phyloP scores from a whole-genome alignment of 2,113 vertebrate genomes.

The Periophthalmus modestus region DNA sequence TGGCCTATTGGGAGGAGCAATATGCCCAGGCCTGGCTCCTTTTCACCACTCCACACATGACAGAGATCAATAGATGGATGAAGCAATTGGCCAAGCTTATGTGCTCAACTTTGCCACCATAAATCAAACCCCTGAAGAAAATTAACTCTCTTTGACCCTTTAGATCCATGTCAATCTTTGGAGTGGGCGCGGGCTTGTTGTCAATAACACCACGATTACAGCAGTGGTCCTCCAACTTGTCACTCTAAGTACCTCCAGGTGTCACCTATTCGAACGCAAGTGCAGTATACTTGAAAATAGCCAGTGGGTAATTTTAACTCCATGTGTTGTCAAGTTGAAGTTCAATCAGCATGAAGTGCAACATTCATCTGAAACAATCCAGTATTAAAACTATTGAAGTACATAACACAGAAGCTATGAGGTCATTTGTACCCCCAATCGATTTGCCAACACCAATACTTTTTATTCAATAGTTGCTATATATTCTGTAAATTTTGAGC shows the following conservation, averaged over 20 bases:
- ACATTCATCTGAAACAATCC: neutral
- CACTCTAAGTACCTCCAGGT: neutral
- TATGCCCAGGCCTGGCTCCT: conserved; percentile 19
- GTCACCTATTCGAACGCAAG: neutral
- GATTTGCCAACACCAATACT: neutral
- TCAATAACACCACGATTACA: neutral
- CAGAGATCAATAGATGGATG: conserved; percentile 58
- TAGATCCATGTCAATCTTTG: conserved; percentile 10
- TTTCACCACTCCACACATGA: conserved; percentile 41
- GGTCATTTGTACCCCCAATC: neutral
- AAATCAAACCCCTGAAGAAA: conserved; percentile 44
- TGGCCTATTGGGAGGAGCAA: conserved; percentile 14
- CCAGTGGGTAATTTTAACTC: neutral
- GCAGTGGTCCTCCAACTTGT: neutral
- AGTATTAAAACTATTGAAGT: neutral
- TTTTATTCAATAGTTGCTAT: no score
- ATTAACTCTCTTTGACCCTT: conserved; percentile 37
- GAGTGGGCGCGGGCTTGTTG: conserved; percentile 8
- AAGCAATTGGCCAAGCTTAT: conserved; percentile 31
- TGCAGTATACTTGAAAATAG: no score
- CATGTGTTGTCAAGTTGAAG: neutral
- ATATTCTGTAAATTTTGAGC: no score
- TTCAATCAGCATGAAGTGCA: neutral
- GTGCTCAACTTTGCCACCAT: conserved; percentile 30
- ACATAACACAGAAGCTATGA: neutral